These are phyloP conservation scores for Lasioglossum marginatum DNA, from an alignment of 2,888 invertebrate species.

Conservation along the genomic window DNA sequence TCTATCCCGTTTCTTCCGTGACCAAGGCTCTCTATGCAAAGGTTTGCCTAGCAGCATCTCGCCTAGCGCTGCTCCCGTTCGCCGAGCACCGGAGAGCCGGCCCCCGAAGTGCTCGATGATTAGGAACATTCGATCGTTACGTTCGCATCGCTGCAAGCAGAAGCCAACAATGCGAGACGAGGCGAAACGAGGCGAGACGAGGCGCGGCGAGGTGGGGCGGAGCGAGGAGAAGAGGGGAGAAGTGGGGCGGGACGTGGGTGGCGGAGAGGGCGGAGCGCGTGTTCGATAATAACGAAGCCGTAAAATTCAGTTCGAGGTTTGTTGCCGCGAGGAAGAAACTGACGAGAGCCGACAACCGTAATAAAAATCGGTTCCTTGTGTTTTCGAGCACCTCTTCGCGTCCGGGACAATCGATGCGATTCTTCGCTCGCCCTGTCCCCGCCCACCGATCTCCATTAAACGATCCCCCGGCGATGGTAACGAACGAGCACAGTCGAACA, in stretches of 20 bases:
- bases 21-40: constrained; percentile 54
- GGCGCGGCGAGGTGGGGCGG: background rate
- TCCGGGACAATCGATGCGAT: background rate
- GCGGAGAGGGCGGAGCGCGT: background rate
- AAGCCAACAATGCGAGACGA: constrained; percentile 59
- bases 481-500: background rate
- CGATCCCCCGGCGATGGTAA: background rate
- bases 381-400: constrained; percentile 11
- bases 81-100: constrained; percentile 48
- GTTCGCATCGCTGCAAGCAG: constrained; percentile 50
- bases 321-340: constrained; percentile 29
- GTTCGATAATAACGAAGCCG: constrained; percentile 63
- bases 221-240: background rate
- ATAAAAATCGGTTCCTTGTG: constrained; percentile 28
- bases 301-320: constrained; percentile 53
- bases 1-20: constrained; percentile 29
- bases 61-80: constrained; percentile 56
- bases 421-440: background rate
- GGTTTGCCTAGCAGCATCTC: constrained; percentile 58
- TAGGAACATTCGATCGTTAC: constrained; percentile 64
- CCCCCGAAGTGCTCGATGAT: constrained; percentile 64
- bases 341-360: constrained; percentile 36
- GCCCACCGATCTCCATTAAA: background rate
- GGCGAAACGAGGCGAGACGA: background rate
- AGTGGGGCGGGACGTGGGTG: background rate